Conservation (phyloP, 2,888 invertebrate genomes). For the Belgica antarctica region DNA sequence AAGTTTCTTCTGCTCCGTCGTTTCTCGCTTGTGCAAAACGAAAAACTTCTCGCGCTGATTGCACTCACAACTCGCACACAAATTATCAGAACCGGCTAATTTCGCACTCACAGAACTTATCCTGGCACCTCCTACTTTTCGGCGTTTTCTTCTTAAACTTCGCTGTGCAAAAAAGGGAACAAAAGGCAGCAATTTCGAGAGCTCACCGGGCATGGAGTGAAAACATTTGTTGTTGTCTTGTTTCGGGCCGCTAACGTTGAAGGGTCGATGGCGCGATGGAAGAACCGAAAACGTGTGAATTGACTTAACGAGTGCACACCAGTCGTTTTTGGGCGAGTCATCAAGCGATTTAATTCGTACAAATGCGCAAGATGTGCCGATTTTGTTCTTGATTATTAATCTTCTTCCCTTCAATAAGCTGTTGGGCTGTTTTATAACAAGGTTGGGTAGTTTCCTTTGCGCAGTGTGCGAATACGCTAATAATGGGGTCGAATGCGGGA, state of each 20-base stretch:
- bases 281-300: not conserved
- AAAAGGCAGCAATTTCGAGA: not conserved
- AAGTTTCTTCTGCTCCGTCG: no score
- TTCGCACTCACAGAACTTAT: not conserved
- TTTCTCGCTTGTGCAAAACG: no score
- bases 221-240: not conserved
- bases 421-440: conserved; percentile 14
- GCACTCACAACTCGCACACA: not conserved
- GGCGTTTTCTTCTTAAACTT: no score
- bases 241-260: not conserved
- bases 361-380: conserved; percentile 12
- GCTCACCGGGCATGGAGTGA: not conserved
- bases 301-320: conserved; percentile 29
- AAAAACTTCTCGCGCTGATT: no score
- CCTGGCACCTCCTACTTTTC: conserved; percentile 7
- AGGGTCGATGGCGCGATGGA: not conserved
- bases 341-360: conserved; percentile 31
- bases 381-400: not conserved
- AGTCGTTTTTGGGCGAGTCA: conserved; percentile 9
- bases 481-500: conserved; percentile 24
- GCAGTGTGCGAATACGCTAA: conserved; percentile 40
- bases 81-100: not conserved
- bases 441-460: not conserved
- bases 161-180: no score
- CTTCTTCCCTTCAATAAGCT: not conserved